Conservation (phyloP, 2,113 vertebrate species). For the Scolopax mira region DNA sequence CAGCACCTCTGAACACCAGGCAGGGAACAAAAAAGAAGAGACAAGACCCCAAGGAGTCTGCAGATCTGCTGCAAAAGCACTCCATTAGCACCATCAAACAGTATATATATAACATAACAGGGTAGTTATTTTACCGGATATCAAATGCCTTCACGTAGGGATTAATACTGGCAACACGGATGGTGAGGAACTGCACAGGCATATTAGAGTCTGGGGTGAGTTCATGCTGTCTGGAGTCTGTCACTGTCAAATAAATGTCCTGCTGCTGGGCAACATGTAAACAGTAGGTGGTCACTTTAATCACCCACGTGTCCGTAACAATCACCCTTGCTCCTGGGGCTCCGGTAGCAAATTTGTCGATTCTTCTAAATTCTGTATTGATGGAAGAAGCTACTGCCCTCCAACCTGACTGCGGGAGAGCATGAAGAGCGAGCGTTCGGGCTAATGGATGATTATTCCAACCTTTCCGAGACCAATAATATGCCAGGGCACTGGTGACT, state of each 20-base stretch:
- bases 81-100: background rate
- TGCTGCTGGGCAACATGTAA: slow-evolving; percentile 86
- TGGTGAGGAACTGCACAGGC: slow-evolving; percentile 89
- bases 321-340: slow-evolving; percentile 85
- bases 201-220: slow-evolving; percentile 83
- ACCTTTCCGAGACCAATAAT: slow-evolving; percentile 81
- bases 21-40: background rate
- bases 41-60: background rate
- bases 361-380: slow-evolving; percentile 89
- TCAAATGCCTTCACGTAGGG: slow-evolving; percentile 79
- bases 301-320: slow-evolving; percentile 91
- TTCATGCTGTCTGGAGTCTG: slow-evolving; percentile 85
- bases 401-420: slow-evolving; percentile 78
- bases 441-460: slow-evolving; percentile 88
- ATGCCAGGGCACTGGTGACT: slow-evolving; percentile 68
- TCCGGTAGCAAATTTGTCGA: slow-evolving; percentile 93
- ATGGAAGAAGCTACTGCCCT: slow-evolving; percentile 83
- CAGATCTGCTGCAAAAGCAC: background rate
- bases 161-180: slow-evolving; percentile 83
- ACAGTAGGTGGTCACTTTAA: slow-evolving; percentile 88
- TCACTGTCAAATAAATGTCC: slow-evolving; percentile 86
- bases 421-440: slow-evolving; percentile 71
- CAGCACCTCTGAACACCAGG: background rate
- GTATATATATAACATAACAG: rapidly evolving
- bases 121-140: slow-evolving; percentile 80